These are phyloP conservation scores for Phasianus colchicus DNA, from an alignment of 2,113 vertebrate genomes.

Conservation along the genomic window DNA sequence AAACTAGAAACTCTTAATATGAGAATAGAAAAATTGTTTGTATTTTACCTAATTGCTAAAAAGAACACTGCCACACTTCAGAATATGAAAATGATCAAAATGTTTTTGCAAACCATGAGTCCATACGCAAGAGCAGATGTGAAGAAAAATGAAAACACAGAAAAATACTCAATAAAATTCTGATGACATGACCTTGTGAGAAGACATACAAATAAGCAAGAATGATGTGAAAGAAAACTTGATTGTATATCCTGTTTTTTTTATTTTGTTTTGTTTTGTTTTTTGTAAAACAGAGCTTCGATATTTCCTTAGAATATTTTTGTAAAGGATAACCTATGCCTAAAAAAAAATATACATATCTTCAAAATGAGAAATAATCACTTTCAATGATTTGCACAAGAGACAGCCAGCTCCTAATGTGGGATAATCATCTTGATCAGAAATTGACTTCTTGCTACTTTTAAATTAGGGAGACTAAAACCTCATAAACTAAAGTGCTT, in stretches of 20 bases:
- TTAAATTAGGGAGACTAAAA: background rate
- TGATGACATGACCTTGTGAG: background rate
- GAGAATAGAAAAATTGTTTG: background rate
- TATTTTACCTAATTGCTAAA: background rate
- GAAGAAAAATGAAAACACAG: background rate
- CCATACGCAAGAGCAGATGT: background rate
- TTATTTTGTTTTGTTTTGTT: too few relatives aligned
- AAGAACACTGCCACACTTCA: background rate
- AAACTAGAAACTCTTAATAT: background rate
- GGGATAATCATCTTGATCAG: background rate
- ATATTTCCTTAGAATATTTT: background rate
- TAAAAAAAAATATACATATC: background rate
- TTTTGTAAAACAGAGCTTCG: background rate
- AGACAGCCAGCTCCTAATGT: background rate
- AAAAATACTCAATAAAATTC: background rate
- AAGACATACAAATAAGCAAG: background rate
- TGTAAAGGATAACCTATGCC: background rate
- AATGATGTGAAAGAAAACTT: background rate
- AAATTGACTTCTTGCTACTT: background rate
- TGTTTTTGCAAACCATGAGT: background rate
- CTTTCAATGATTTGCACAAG: background rate
- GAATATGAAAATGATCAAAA: background rate
- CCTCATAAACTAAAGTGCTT: background rate
- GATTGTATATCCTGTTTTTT: background rate
- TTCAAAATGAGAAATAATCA: background rate